These are phyloP conservation scores for Drosophila baimaii DNA, from an alignment of 1,140 invertebrate genomes.

Conservation along the genomic window DNA sequence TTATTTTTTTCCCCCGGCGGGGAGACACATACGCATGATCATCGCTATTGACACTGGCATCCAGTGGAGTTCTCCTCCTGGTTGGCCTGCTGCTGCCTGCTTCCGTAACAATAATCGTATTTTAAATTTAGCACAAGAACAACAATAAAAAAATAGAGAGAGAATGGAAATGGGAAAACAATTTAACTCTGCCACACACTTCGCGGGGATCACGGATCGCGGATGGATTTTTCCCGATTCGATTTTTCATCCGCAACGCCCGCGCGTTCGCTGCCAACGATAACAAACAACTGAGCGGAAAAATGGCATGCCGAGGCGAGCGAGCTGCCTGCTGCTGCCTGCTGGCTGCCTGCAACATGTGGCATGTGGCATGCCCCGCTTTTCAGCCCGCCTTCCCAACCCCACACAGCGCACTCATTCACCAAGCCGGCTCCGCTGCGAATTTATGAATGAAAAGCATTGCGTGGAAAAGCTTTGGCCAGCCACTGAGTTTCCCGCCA, in stretches of 20 bases:
- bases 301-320: constrained; percentile 21
- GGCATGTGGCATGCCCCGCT: constrained; percentile 46
- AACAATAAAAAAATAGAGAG: constrained; percentile 4
- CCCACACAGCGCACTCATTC: constrained; percentile 39
- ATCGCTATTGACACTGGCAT: constrained; percentile 16
- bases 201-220: constrained; percentile 8
- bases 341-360: constrained; percentile 67
- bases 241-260: constrained; percentile 25
- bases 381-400: neutral
- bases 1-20: constrained; percentile 30
- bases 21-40: constrained; percentile 41
- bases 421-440: constrained; percentile 46
- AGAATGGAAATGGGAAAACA: too few species aligned
- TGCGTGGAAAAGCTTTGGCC: constrained; percentile 10
- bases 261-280: constrained; percentile 74
- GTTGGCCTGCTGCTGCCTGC: neutral
- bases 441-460: constrained; percentile 70
- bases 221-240: constrained; percentile 8
- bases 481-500: constrained; percentile 17
- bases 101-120: constrained; percentile 17
- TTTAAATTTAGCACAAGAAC: constrained; percentile 31
- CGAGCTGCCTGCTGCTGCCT: neutral
- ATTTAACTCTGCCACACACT: constrained; percentile 15
- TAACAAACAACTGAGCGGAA: constrained; percentile 69
- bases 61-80: constrained; percentile 25